Conservation (phyloP, 1,140 invertebrate genomes). For the Atopsyche davidsoni region DNA sequence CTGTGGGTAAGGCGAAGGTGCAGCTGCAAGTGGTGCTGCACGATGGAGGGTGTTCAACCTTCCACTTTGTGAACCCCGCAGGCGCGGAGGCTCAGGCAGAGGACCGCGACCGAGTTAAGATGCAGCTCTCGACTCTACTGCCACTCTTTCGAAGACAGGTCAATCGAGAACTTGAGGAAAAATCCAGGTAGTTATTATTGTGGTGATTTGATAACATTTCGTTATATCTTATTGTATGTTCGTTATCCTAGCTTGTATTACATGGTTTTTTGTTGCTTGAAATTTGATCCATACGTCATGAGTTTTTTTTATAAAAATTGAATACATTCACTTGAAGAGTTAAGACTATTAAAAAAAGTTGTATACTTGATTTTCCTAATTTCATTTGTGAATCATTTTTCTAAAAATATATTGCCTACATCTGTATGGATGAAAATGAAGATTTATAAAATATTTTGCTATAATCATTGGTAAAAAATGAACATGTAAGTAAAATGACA, state of each 20-base stretch:
- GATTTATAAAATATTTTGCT: too few relatives aligned
- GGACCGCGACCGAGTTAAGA: slow-evolving; percentile 92
- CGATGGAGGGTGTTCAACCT: slow-evolving; percentile 90
- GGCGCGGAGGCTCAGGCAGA: slow-evolving; percentile 76
- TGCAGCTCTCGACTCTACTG: slow-evolving; percentile 82
- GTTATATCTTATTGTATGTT: not conserved
- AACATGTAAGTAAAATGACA: not conserved
- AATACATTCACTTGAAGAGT: not conserved
- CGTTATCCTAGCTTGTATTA: not conserved
- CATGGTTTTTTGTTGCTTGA: not conserved
- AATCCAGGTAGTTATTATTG: slow-evolving; percentile 47
- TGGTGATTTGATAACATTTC: not conserved
- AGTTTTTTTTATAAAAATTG: not conserved
- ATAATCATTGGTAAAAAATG: too few relatives aligned
- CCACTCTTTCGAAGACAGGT: slow-evolving; percentile 95
- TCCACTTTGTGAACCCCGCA: slow-evolving; percentile 92
- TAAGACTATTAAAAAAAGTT: not conserved
- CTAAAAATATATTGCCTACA: too few relatives aligned
- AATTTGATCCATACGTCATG: not conserved
- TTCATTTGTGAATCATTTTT: too few relatives aligned
- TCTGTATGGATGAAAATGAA: too few relatives aligned
- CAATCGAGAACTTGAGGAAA: slow-evolving; percentile 88
- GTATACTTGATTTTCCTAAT: too few relatives aligned
- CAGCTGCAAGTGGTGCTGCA: slow-evolving; percentile 97
- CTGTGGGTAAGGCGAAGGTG: slow-evolving; percentile 95